These are phyloP conservation scores for Girardinichthys multiradiatus DNA, from an alignment of 2,113 vertebrate species.

Conservation along the genomic window DNA sequence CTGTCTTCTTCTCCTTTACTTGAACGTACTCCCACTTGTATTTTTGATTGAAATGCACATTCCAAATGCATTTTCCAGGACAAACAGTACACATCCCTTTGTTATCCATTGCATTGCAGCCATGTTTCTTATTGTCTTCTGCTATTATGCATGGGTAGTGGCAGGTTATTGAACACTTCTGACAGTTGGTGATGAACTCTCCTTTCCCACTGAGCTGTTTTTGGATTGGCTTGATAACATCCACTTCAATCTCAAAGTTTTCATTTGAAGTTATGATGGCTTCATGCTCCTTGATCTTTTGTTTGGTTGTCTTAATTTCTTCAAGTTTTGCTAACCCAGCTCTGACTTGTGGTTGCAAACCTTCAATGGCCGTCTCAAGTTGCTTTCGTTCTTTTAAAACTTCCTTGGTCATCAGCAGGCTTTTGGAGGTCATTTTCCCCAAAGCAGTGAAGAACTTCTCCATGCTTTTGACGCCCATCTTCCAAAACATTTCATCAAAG, in stretches of 20 bases:
- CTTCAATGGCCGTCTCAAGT: conserved; percentile 36
- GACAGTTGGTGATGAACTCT: conserved; percentile 62
- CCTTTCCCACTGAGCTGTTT: conserved; percentile 24
- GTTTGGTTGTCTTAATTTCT: conserved; percentile 32
- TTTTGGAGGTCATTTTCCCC: conserved; percentile 36
- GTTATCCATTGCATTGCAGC: conserved; percentile 18
- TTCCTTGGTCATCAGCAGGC: conserved; percentile 43
- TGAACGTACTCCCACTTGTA: conserved; percentile 49
- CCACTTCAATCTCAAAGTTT: conserved; percentile 46
- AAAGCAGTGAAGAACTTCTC: conserved; percentile 37
- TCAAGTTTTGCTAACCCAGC: conserved; percentile 48
- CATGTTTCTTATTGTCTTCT: conserved; percentile 12
- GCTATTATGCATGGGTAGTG: conserved; percentile 52
- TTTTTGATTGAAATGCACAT: conserved; percentile 32
- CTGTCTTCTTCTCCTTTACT: conserved; percentile 33
- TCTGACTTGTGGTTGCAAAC: conserved; percentile 37
- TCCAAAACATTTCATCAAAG: conserved; percentile 55
- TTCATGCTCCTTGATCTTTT: conserved; percentile 47
- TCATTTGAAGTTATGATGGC: conserved; percentile 46
- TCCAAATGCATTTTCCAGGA: conserved; percentile 52
- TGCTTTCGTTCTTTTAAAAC: conserved; percentile 44
- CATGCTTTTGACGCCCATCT: conserved; percentile 46
- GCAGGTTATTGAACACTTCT: conserved; percentile 57
- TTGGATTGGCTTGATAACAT: conserved; percentile 26
- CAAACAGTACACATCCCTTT: conserved; percentile 44